phyloP scores from a whole-genome alignment of 2,888 invertebrate species.

The Oscheius sp. region DNA sequence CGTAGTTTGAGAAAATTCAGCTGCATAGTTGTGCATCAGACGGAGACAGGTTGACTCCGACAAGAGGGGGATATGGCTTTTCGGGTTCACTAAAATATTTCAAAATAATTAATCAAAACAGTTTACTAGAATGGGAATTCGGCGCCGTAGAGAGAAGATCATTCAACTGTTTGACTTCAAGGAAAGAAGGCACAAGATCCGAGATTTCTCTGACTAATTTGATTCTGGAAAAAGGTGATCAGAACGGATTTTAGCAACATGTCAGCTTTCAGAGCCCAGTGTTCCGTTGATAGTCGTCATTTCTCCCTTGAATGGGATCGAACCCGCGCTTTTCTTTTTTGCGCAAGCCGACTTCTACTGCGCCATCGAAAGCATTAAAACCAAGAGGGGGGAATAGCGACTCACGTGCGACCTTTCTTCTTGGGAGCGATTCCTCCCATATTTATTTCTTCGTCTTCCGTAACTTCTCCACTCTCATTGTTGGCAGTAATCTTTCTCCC shows the following conservation, averaged over 20 bases:
- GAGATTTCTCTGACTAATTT: constrained; percentile 73
- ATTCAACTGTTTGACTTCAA: constrained; percentile 64
- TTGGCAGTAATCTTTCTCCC: constrained; percentile 8
- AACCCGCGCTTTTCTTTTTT: constrained; percentile 26
- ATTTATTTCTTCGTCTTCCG: constrained; percentile 26
- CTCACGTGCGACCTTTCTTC: constrained; percentile 22
- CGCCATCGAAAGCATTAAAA: not conserved
- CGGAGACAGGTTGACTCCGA: constrained; percentile 67
- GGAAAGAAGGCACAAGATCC: constrained; percentile 71
- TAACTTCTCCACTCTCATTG: constrained; percentile 16
- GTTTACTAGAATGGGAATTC: constrained; percentile 43
- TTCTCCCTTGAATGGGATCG: constrained; percentile 33
- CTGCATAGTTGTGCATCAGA: constrained; percentile 70
- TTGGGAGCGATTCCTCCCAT: constrained; percentile 9
- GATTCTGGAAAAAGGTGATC: constrained; percentile 35
- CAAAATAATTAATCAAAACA: not conserved
- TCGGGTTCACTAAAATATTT: constrained; percentile 48
- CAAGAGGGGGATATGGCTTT: constrained; percentile 56
- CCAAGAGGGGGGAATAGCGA: not conserved
- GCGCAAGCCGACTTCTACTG: not conserved
- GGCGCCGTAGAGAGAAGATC: constrained; percentile 54
- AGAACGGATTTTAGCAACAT: constrained; percentile 49
- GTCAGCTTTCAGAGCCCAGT: constrained; percentile 53
- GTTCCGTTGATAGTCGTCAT: constrained; percentile 51
- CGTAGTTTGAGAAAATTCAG: constrained; percentile 72